Evolutionary conservation across 1,140 invertebrate species (phyloP).

Genomic region (Sitobion miscanthi): DNA sequence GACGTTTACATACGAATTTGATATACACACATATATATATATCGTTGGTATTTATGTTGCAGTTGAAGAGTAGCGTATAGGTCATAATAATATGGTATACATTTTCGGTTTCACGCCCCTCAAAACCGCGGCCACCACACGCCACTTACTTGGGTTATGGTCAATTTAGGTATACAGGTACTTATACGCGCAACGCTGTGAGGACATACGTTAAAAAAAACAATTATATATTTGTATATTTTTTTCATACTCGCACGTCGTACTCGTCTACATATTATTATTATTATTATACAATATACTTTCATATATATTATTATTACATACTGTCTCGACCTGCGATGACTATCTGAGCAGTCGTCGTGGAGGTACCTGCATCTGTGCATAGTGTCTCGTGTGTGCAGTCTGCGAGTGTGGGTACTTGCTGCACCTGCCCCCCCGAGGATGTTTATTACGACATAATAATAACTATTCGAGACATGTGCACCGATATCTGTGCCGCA

Average conservation of each 20-base stretch:
- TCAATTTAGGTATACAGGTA: too few relatives aligned
- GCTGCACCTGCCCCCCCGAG: conserved; percentile 16
- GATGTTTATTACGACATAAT: conserved; percentile 11
- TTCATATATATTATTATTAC: too few relatives aligned
- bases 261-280: background rate
- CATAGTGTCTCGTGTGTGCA: background rate
- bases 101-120: too few relatives aligned
- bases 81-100: too few relatives aligned
- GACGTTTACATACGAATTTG: too few relatives aligned
- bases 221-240: background rate
- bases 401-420: background rate
- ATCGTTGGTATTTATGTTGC: too few relatives aligned
- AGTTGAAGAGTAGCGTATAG: too few relatives aligned
- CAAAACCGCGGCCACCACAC: too few relatives aligned
- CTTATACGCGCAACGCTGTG: background rate
- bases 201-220: background rate
- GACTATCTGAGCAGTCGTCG: background rate
- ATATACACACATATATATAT: too few relatives aligned
- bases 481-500: background rate
- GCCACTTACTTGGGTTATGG: too few relatives aligned
- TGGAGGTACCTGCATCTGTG: background rate
- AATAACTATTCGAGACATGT: conserved; percentile 39
- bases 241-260: background rate
- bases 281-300: background rate
- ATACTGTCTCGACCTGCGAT: background rate